Evolutionary conservation across 2,888 invertebrate genomes (phyloP).

Genomic region (Acanthosoma haemorrhoidale): DNA sequence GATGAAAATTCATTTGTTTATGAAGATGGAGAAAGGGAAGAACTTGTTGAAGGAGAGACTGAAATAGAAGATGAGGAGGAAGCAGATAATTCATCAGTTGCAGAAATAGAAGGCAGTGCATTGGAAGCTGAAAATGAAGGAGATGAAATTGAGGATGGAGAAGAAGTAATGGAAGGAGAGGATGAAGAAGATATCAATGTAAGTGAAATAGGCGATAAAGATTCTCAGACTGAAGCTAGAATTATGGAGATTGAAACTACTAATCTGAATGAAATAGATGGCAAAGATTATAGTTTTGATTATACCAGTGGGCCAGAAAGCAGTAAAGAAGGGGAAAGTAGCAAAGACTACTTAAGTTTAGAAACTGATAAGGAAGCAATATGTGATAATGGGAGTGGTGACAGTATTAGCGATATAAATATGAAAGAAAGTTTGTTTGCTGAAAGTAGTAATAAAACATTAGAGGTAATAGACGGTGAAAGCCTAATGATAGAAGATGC

Average conservation of each 20-base stretch:
- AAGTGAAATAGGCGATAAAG: neutral
- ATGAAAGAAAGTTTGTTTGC: neutral
- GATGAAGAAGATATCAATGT: neutral
- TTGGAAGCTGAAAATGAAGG: slow-evolving; percentile 3
- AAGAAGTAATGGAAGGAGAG: neutral
- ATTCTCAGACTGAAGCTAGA: neutral
- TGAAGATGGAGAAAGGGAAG: neutral
- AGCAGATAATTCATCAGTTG: neutral
- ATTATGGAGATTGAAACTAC: neutral
- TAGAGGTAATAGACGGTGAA: neutral
- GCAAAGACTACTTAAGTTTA: slow-evolving; percentile 1
- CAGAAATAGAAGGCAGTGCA: slow-evolving; percentile 1
- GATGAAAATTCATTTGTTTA: neutral
- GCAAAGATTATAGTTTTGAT: slow-evolving; percentile 19
- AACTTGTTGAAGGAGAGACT: neutral
- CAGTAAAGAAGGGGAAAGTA: neutral
- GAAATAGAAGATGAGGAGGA: neutral
- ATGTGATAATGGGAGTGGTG: neutral
- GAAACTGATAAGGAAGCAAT: neutral
- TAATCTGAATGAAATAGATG: neutral
- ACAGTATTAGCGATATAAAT: neutral
- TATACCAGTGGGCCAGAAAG: slow-evolving; percentile 1
- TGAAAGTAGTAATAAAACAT: neutral
- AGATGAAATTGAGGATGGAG: neutral
- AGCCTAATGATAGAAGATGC: neutral